Evolutionary conservation across 2,888 invertebrate species (phyloP).

Genomic region (Cetonia aurata): DNA sequence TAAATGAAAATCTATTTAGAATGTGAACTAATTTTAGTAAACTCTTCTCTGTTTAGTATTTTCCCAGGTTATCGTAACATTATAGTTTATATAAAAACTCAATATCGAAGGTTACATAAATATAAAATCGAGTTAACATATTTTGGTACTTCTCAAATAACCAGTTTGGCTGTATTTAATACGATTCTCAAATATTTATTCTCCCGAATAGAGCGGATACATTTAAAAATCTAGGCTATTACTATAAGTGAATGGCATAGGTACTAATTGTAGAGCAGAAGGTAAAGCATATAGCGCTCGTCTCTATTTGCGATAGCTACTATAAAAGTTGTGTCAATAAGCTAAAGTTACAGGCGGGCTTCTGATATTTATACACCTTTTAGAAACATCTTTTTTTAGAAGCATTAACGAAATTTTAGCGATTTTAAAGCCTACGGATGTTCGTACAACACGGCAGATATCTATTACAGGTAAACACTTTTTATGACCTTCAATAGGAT

Average conservation of each 20-base stretch:
- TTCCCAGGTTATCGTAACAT: too few species aligned
- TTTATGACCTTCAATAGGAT: conserved; percentile 11
- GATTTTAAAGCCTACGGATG: conserved; percentile 9
- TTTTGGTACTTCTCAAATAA: too few species aligned
- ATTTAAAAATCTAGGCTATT: too few species aligned
- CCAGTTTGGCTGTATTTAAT: neutral
- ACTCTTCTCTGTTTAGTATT: too few species aligned
- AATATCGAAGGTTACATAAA: too few species aligned
- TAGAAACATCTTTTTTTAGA: neutral
- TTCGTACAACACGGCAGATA: neutral
- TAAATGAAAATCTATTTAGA: too few species aligned
- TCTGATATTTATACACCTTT: conserved; percentile 8
- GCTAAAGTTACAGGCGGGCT: neutral
- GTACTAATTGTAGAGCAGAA: neutral
- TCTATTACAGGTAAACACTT: conserved; percentile 7
- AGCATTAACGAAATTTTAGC: neutral
- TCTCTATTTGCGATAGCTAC: neutral
- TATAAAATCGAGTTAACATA: too few species aligned
- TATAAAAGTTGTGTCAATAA: conserved; percentile 4
- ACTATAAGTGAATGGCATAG: neutral
- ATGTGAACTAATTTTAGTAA: too few species aligned
- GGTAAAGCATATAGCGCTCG: neutral
- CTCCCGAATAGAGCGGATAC: conserved; percentile 1
- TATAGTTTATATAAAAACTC: too few species aligned
- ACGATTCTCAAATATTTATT: conserved; percentile 19